Evolutionary conservation across 2,797 vertebrate species (phyloP).

Genomic region (Falco berigora): DNA sequence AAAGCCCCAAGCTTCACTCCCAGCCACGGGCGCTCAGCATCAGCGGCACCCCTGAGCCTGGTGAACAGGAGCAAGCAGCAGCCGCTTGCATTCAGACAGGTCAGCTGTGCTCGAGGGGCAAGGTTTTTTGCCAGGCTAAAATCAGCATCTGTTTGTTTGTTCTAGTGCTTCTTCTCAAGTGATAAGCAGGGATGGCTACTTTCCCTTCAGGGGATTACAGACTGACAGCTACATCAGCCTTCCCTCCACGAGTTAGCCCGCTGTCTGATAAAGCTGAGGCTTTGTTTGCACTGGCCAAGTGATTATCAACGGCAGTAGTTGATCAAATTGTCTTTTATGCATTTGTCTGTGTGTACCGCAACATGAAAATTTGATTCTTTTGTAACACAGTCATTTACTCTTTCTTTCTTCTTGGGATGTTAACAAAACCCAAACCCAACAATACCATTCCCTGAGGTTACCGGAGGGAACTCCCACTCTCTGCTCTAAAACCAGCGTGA

Average conservation of each 20-base stretch:
- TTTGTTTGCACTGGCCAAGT: not conserved
- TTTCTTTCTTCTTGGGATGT: not conserved
- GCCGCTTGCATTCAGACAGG: not conserved
- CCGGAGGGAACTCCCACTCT: not conserved
- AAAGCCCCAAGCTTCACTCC: not conserved
- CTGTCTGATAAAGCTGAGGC: not conserved
- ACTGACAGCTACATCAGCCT: not conserved
- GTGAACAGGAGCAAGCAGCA: not conserved
- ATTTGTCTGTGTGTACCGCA: not conserved
- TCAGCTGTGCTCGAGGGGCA: not conserved
- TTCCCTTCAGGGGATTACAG: not conserved
- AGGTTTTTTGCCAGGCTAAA: not conserved
- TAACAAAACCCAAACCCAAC: not conserved
- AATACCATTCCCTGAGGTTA: not conserved
- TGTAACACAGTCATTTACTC: not conserved
- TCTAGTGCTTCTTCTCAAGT: not conserved
- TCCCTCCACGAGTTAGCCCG: not conserved
- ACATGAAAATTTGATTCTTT: not conserved
- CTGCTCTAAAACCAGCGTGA: not conserved
- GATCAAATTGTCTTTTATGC: not conserved
- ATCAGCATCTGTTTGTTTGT: not conserved
- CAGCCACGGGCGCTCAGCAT: not conserved
- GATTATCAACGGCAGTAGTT: not conserved
- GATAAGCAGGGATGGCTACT: not conserved
- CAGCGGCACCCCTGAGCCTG: not conserved